Conservation (phyloP, 2,888 invertebrate genomes). For the Catotricha subobsoleta region DNA sequence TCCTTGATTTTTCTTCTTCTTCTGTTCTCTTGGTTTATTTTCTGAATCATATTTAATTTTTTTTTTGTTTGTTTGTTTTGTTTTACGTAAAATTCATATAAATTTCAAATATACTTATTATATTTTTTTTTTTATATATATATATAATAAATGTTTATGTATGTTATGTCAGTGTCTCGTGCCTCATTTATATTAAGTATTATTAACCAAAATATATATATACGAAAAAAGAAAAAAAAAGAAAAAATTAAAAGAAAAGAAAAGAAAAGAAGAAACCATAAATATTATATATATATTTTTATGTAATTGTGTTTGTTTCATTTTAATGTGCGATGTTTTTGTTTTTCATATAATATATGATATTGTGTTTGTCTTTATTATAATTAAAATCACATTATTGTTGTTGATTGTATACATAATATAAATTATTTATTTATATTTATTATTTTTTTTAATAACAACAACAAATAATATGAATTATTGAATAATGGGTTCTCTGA, state of each 20-base stretch:
- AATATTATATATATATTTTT: too few relatives aligned
- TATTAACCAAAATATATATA: constrained; percentile 13
- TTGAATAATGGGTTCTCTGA: neutral
- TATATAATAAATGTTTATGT: constrained; percentile 14
- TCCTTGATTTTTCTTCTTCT: too few relatives aligned
- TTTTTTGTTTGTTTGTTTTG: neutral
- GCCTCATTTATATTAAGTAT: constrained; percentile 19
- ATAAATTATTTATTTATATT: too few relatives aligned
- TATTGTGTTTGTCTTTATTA: neutral
- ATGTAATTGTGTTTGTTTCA: constrained; percentile 4
- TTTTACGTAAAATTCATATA: neutral
- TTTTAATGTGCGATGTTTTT: neutral
- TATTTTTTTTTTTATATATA: neutral
- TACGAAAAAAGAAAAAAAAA: too few relatives aligned
- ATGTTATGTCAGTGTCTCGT: constrained; percentile 30
- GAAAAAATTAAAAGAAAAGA: too few relatives aligned
- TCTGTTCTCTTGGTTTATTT: neutral
- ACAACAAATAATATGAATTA: neutral
- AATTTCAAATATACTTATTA: neutral
- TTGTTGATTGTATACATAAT: too few relatives aligned
- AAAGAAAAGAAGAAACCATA: too few relatives aligned
- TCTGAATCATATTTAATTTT: neutral
- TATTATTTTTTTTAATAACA: neutral
- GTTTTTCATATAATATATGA: too few relatives aligned
- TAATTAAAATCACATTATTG: too few relatives aligned